Evolutionary conservation across 2,797 vertebrate species (phyloP).

Genomic region (Sarcoramphus papa): DNA sequence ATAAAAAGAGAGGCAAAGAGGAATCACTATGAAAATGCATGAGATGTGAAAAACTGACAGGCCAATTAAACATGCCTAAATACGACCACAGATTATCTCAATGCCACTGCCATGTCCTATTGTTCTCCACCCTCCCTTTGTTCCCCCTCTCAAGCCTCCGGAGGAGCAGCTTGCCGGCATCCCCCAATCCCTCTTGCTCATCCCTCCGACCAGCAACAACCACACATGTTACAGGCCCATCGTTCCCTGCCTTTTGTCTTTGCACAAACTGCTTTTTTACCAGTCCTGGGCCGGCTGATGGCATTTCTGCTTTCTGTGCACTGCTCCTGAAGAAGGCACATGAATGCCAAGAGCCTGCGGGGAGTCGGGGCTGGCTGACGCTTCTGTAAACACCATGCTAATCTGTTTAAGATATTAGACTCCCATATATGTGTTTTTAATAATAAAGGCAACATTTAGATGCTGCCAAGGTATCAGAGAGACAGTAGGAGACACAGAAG

Average conservation of each 20-base stretch:
- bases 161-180: neutral
- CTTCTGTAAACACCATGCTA: constrained; percentile 7
- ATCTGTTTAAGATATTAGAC: constrained; percentile 50
- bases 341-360: neutral
- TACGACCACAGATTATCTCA: neutral
- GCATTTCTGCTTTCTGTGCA: neutral
- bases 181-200: neutral
- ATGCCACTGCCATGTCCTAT: neutral
- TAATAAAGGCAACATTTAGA: constrained; percentile 53
- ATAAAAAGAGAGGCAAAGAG: neutral
- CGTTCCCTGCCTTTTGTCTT: neutral
- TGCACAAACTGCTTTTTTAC: neutral
- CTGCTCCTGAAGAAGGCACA: neutral
- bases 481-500: neutral
- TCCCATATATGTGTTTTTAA: constrained; percentile 50
- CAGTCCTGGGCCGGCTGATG: neutral
- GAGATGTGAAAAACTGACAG: constrained; percentile 44
- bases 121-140: neutral
- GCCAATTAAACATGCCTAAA: constrained; percentile 27
- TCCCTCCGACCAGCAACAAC: neutral
- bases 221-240: neutral
- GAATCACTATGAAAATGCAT: constrained; percentile 58
- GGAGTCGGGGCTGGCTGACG: neutral
- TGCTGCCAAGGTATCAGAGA: constrained; percentile 39
- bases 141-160: neutral